Percentiles rank a stretch among this genome's conserved stretches.
Conservation (phyloP, 2,888 invertebrate genomes). For the Drosophila paramelanica region DNA sequence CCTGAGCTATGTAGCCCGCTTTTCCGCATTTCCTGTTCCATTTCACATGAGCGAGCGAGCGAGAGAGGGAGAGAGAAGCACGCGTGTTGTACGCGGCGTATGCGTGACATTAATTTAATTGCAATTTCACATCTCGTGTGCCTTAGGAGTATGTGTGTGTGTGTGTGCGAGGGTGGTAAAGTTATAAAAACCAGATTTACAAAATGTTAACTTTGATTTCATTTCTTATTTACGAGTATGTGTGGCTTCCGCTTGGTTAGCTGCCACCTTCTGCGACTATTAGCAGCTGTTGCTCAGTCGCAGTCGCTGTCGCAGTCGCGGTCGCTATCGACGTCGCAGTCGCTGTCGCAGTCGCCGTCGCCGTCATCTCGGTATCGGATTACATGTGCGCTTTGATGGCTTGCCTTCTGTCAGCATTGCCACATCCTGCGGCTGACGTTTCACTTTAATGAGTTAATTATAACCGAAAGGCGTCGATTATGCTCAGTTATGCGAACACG, state of each 20-base stretch:
- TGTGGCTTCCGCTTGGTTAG: slow-evolving; percentile 54
- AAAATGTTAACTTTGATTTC: slow-evolving; percentile 81
- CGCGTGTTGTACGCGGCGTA: slow-evolving; percentile 69
- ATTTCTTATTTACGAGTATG: slow-evolving; percentile 77
- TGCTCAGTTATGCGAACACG: slow-evolving; percentile 80
- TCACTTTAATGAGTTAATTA: slow-evolving; percentile 81
- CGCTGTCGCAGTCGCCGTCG: slow-evolving; percentile 1
- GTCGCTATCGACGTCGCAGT: not conserved
- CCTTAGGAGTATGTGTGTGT: slow-evolving; percentile 20
- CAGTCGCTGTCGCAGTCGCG: not conserved
- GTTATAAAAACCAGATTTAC: slow-evolving; percentile 80
- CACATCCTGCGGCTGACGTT: slow-evolving; percentile 80
- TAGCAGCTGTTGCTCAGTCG: slow-evolving; percentile 61
- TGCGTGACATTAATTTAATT: slow-evolving; percentile 81
- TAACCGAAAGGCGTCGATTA: slow-evolving; percentile 81
- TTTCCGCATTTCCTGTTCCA: slow-evolving; percentile 62
- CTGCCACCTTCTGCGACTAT: slow-evolving; percentile 43
- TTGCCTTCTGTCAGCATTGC: slow-evolving; percentile 64
- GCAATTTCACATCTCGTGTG: slow-evolving; percentile 72
- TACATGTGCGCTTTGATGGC: slow-evolving; percentile 62
- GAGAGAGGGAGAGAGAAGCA: not conserved
- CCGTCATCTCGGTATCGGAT: slow-evolving; percentile 37
- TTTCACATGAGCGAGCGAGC: slow-evolving; percentile 22
- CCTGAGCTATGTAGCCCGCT: slow-evolving; percentile 67
- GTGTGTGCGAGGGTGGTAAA: slow-evolving; percentile 37